These are phyloP conservation scores for Coenonympha arcania DNA, from an alignment of 2,888 invertebrate species.

Conservation along the genomic window DNA sequence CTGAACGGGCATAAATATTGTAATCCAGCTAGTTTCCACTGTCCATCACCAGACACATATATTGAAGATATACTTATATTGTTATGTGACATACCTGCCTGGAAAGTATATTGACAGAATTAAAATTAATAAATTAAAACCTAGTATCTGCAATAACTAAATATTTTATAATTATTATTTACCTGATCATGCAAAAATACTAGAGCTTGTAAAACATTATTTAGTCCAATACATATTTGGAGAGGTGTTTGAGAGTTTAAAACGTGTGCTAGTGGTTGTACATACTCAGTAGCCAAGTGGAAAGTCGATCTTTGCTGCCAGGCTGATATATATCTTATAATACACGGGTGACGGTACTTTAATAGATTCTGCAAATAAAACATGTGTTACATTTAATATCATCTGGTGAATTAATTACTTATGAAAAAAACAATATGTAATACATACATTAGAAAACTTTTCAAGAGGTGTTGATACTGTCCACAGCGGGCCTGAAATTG, in stretches of 20 bases:
- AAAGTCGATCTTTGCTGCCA: slow-evolving; percentile 84
- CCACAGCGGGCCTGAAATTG: slow-evolving; percentile 79
- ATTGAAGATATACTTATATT: slow-evolving; percentile 86
- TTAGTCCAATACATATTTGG: slow-evolving; percentile 88
- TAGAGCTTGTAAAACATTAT: slow-evolving; percentile 85
- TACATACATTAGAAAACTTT: slow-evolving; percentile 81
- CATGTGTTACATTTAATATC: not conserved
- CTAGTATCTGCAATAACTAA: not conserved
- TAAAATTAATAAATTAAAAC: not conserved
- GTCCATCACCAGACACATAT: slow-evolving; percentile 87
- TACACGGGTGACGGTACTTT: slow-evolving; percentile 89
- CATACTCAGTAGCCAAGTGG: slow-evolving; percentile 87
- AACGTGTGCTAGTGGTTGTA: slow-evolving; percentile 81
- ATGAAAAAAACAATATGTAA: slow-evolving; percentile 1
- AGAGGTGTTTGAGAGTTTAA: slow-evolving; percentile 79
- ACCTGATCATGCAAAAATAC: slow-evolving; percentile 88
- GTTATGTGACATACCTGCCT: slow-evolving; percentile 86
- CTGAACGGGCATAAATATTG: slow-evolving; percentile 83
- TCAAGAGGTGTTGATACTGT: slow-evolving; percentile 79
- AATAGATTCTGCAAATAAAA: slow-evolving; percentile 81
- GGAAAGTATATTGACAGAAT: slow-evolving; percentile 34
- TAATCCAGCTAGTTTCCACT: slow-evolving; percentile 90
- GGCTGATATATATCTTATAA: slow-evolving; percentile 85
- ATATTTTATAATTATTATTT: slow-evolving; percentile 25
- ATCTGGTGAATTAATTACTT: not conserved